Conservation (phyloP, 2,888 invertebrate genomes). For the Stramonita haemastoma region DNA sequence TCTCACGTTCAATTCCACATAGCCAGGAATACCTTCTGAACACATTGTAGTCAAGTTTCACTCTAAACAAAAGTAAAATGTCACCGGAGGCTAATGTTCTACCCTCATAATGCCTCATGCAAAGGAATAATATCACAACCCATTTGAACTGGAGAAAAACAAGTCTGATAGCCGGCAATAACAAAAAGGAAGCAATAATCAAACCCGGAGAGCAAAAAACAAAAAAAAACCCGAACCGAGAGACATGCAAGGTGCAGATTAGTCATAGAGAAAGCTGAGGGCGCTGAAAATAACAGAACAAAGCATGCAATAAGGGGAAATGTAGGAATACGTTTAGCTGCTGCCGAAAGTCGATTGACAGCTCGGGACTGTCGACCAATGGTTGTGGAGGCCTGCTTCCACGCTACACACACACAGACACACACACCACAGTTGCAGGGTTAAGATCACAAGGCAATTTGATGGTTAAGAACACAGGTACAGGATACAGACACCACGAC, state of each 20-base stretch:
- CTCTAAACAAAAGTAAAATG: no score
- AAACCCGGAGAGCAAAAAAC: not conserved
- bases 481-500: not conserved
- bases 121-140: no score
- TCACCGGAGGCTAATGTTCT: no score
- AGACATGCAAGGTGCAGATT: not conserved
- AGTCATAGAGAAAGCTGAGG: not conserved
- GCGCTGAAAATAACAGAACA: not conserved
- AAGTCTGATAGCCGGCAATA: not conserved
- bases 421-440: not conserved
- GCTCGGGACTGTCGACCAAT: slow-evolving; percentile 22
- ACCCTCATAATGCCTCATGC: no score
- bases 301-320: not conserved
- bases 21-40: no score
- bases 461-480: not conserved
- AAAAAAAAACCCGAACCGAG: not conserved
- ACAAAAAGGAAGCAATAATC: not conserved
- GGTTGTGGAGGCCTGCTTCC: slow-evolving; percentile 14
- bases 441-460: not conserved
- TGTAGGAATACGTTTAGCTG: slow-evolving; percentile 4
- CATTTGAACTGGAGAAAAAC: no score
- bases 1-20: no score
- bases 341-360: not conserved
- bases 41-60: no score
- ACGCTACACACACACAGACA: slow-evolving; percentile 1